Conservation (phyloP, 2,113 vertebrate species). For the Malurus elegans region DNA sequence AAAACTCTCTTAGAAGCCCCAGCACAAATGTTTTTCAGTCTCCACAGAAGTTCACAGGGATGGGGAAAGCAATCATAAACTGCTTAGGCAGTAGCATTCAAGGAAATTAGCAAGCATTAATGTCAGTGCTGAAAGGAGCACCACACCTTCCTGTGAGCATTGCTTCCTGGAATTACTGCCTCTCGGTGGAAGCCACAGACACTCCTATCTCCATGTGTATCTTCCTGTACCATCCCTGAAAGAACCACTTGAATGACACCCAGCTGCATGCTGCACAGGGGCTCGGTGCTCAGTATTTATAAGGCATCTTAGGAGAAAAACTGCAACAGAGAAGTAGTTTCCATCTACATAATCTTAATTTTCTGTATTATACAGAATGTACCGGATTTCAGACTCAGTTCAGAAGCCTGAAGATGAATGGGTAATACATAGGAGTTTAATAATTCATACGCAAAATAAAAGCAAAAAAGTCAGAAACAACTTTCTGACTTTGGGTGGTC, state of each 20-base stretch:
- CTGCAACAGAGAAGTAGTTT: constrained; percentile 25
- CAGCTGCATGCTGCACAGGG: background rate
- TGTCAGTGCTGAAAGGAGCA: background rate
- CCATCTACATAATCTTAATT: constrained; percentile 8
- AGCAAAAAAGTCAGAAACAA: background rate
- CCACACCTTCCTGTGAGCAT: background rate
- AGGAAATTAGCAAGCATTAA: background rate
- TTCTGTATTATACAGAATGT: background rate
- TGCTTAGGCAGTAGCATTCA: background rate
- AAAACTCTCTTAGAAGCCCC: background rate
- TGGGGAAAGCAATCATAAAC: background rate
- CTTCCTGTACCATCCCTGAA: background rate
- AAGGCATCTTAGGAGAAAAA: background rate
- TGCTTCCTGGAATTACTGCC: constrained; percentile 2
- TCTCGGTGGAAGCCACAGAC: background rate
- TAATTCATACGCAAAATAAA: background rate
- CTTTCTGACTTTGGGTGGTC: constrained; percentile 21
- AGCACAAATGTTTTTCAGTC: background rate
- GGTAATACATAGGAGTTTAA: background rate
- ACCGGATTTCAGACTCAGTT: constrained; percentile 13
- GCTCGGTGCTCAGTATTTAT: background rate
- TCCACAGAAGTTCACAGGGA: background rate
- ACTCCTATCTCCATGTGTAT: background rate
- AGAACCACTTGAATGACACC: background rate
- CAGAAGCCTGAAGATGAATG: constrained; percentile 5